These are phyloP conservation scores for Falcaria lacertinaria DNA, from an alignment of 2,888 invertebrate genomes.

Conservation along the genomic window DNA sequence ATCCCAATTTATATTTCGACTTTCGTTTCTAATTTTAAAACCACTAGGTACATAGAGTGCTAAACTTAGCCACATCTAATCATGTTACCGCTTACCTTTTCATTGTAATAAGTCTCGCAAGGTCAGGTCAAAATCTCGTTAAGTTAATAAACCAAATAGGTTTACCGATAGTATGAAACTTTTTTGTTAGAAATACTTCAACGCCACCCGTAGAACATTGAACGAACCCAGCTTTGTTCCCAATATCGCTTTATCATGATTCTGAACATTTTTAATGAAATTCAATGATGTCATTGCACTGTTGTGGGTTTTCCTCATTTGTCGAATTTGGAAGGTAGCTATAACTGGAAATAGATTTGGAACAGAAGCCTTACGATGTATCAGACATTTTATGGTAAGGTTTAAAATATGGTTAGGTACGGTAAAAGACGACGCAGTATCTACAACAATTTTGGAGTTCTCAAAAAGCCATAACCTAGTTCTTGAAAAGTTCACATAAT, in stretches of 20 bases:
- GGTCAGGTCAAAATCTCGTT: background rate
- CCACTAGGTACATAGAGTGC: no score
- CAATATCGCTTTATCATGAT: slow-evolving; percentile 1
- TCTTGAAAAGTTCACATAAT: no score
- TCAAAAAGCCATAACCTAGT: no score
- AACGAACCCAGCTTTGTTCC: slow-evolving; percentile 3
- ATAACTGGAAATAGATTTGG: no score
- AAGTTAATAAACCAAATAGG: background rate
- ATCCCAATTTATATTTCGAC: no score
- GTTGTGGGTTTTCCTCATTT: background rate
- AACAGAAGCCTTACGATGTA: no score
- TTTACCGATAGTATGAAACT: slow-evolving; percentile 2
- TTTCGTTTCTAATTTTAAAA: no score
- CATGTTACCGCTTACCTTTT: background rate
- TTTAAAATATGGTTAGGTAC: no score
- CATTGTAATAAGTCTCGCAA: background rate
- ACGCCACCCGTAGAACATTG: slow-evolving; percentile 4
- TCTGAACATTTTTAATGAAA: background rate
- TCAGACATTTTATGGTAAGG: no score
- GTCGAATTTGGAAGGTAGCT: background rate
- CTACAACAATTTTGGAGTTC: no score
- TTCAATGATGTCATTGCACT: background rate
- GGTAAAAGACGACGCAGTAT: background rate
- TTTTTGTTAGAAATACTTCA: slow-evolving; percentile 3
- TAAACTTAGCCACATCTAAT: background rate